phyloP scores from a whole-genome alignment of 1,140 invertebrate genomes.

The Glomeris maerens region DNA sequence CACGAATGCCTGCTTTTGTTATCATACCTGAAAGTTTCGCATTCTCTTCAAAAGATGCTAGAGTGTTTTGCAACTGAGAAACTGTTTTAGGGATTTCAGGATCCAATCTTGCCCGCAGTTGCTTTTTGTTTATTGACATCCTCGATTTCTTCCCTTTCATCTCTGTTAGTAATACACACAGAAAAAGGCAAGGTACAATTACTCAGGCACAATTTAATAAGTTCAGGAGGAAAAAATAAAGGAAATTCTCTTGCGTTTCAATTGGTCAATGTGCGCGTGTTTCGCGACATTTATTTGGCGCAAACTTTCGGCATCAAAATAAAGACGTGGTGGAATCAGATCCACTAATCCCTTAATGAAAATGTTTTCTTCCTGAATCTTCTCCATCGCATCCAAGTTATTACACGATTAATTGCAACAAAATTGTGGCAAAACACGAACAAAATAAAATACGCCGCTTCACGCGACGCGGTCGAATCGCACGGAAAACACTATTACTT shows the following conservation, averaged over 20 bases:
- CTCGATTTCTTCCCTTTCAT: conserved; percentile 1
- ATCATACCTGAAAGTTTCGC: too few species aligned
- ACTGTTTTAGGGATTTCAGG: conserved; percentile 8
- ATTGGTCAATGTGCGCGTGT: not conserved
- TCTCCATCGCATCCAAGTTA: not conserved
- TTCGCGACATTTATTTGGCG: conserved; percentile 7
- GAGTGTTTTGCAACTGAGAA: conserved; percentile 8
- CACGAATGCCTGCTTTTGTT: too few species aligned
- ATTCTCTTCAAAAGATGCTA: too few species aligned
- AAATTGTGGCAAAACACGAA: not conserved
- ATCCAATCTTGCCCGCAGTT: conserved; percentile 13
- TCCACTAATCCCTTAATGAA: conserved; percentile 15
- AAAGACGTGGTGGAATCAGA: conserved; percentile 13
- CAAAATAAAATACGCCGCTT: too few species aligned
- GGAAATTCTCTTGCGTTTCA: not conserved
- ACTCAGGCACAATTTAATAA: too few species aligned
- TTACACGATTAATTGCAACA: not conserved
- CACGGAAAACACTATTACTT: too few species aligned
- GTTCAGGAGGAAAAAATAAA: not conserved
- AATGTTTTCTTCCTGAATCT: conserved; percentile 13
- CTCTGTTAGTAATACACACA: too few species aligned
- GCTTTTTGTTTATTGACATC: conserved; percentile 9
- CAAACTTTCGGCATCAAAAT: conserved; percentile 14
- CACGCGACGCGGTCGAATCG: too few species aligned
- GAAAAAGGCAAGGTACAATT: too few species aligned